A percentile compares a stretch with the other conserved stretches of the same genome.
Evolutionary conservation across 2,888 invertebrate species (phyloP).

Genomic region (Parnassius glacialis): DNA sequence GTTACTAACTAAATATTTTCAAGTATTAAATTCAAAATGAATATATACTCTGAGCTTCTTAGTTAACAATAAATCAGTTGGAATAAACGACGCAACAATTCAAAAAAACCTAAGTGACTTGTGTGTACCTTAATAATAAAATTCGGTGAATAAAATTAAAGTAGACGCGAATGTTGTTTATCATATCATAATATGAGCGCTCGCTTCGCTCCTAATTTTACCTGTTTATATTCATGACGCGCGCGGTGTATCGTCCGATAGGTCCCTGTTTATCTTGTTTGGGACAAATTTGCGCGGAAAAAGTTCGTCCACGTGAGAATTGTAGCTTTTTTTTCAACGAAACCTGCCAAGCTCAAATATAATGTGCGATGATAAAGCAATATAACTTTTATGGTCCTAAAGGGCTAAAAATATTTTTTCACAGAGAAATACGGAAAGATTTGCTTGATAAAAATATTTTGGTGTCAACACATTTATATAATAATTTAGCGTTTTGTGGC

Average conservation of each 20-base stretch:
- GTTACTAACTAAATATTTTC: too few relatives aligned
- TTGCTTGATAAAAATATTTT: too few relatives aligned
- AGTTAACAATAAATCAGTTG: too few relatives aligned
- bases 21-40: too few relatives aligned
- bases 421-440: too few relatives aligned
- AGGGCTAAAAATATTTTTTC: too few relatives aligned
- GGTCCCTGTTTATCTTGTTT: conserved; percentile 65
- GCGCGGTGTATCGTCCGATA: conserved; percentile 50
- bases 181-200: conserved; percentile 47
- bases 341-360: conserved; percentile 7
- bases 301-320: conserved; percentile 47
- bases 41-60: too few relatives aligned
- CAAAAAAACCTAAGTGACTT: not conserved
- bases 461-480: too few relatives aligned
- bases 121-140: conserved; percentile 39
- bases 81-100: too few relatives aligned
- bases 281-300: conserved; percentile 62
- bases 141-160: conserved; percentile 62
- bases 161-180: conserved; percentile 65
- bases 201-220: conserved; percentile 61
- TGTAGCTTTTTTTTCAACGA: conserved; percentile 35
- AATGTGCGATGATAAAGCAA: too few relatives aligned
- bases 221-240: conserved; percentile 77
- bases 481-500: too few relatives aligned
- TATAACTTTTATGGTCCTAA: too few relatives aligned